Percentiles rank a stretch among this genome's conserved stretches.
Conservation (phyloP, 2,797 vertebrate genomes). For the Thripadectes ignobilis region DNA sequence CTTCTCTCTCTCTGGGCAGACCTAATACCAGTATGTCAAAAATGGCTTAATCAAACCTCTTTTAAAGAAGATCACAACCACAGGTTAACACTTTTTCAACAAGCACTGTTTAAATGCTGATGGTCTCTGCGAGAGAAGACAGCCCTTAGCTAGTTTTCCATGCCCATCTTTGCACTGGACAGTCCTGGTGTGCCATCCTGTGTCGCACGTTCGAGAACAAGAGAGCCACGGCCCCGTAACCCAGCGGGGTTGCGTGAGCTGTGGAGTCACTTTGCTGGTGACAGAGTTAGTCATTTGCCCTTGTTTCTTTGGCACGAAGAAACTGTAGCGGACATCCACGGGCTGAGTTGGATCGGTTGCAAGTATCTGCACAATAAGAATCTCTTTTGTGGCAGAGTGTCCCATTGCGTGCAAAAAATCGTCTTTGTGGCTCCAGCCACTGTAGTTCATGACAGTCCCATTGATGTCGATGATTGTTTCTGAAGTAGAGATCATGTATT, state of each 20-base stretch:
- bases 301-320: conserved; percentile 86
- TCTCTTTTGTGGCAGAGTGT: conserved; percentile 86
- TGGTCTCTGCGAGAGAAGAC: conserved; percentile 84
- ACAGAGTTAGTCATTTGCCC: conserved; percentile 72
- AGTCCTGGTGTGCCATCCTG: conserved; percentile 96
- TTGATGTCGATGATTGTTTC: conserved; percentile 93
- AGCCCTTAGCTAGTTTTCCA: conserved; percentile 91
- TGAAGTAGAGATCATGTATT: conserved; percentile 98
- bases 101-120: conserved; percentile 95
- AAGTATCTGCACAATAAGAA: conserved; percentile 89
- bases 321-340: conserved; percentile 95
- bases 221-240: conserved; percentile 90
- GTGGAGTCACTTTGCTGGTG: conserved; percentile 59
- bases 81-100: conserved; percentile 90
- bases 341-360: conserved; percentile 90
- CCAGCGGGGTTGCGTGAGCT: conserved; percentile 82
- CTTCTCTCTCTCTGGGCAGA: conserved; percentile 58
- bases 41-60: conserved; percentile 30
- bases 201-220: conserved; percentile 95
- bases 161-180: conserved; percentile 92
- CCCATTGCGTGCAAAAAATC: conserved; percentile 94
- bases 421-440: conserved; percentile 94
- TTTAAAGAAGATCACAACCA: conserved; percentile 13
- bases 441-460: conserved; percentile 95
- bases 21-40: conserved; percentile 10